Evolutionary conservation across 2,113 vertebrate species (phyloP).

Genomic region (Abramis brama): DNA sequence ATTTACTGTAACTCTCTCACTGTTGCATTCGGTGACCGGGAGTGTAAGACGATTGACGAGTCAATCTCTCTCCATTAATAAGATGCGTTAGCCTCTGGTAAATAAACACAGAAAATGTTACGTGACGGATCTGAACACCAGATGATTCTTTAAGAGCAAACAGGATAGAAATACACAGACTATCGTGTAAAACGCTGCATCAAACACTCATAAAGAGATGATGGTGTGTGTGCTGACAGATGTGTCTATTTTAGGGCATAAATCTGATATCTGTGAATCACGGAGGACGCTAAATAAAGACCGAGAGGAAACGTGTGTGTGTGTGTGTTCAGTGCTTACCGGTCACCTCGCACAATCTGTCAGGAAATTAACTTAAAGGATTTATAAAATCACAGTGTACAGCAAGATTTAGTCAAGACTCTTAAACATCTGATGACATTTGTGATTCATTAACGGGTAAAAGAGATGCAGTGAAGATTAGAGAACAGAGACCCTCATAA

Average conservation of each 20-base stretch:
- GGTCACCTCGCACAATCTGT: no score
- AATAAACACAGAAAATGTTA: no score
- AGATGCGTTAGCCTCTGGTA: no score
- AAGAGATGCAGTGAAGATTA: no score
- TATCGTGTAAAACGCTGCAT: neutral
- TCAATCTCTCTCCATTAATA: no score
- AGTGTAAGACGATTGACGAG: no score
- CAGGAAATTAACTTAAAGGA: neutral
- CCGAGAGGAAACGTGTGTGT: neutral
- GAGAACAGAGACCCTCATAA: no score
- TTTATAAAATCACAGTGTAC: neutral
- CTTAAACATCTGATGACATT: neutral
- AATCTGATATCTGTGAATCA: slow-evolving; percentile 1
- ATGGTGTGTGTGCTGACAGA: neutral
- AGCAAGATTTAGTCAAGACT: no score
- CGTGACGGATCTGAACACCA: neutral
- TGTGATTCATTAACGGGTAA: neutral
- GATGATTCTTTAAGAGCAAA: neutral
- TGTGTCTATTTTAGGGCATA: neutral
- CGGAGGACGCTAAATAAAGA: neutral
- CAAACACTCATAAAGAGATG: neutral
- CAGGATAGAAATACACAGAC: neutral
- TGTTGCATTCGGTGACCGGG: no score
- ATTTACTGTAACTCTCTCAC: no score
- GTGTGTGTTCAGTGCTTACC: neutral